A percentile compares a stretch with the other conserved stretches of the same genome.
These are phyloP conservation scores for Lathronympha strigana DNA, from an alignment of 2,888 invertebrate genomes.

Conservation along the genomic window DNA sequence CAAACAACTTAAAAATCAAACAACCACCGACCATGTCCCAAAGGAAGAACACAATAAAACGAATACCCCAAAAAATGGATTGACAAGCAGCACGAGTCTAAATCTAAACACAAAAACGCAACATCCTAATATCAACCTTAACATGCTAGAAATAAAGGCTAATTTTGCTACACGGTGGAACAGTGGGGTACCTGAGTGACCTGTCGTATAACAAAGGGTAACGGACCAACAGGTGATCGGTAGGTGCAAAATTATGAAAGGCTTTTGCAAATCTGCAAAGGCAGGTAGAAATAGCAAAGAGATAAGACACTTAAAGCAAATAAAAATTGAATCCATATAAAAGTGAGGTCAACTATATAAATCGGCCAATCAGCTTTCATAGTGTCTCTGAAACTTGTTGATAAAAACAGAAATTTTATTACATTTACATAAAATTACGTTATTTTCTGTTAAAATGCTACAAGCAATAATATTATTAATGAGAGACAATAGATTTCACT, in stretches of 20 bases:
- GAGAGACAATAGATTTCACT: neutral
- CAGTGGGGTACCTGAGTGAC: constrained; percentile 15
- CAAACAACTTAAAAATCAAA: neutral
- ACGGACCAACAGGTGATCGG: constrained; percentile 21
- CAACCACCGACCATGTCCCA: constrained; percentile 2
- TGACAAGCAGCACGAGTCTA: constrained; percentile 18
- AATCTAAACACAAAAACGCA: neutral
- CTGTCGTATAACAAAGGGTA: constrained; percentile 26
- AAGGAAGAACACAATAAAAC: constrained; percentile 25
- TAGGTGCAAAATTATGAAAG: constrained; percentile 4
- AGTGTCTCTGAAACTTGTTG: too few species aligned
- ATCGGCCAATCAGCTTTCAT: too few species aligned
- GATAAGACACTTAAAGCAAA: too few species aligned
- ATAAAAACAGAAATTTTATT: too few species aligned
- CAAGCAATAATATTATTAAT: neutral
- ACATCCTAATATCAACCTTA: neutral
- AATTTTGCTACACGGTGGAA: neutral
- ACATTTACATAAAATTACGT: too few species aligned
- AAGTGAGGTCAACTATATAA: too few species aligned
- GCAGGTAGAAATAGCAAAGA: constrained; percentile 1
- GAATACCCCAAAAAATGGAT: constrained; percentile 18
- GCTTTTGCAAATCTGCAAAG: neutral
- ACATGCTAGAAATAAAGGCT: neutral
- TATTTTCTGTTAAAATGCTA: too few species aligned
- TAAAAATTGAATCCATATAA: too few species aligned